These are phyloP conservation scores for Periophthalmodon schlosseri DNA, from an alignment of 2,113 vertebrate genomes.

Conservation along the genomic window DNA sequence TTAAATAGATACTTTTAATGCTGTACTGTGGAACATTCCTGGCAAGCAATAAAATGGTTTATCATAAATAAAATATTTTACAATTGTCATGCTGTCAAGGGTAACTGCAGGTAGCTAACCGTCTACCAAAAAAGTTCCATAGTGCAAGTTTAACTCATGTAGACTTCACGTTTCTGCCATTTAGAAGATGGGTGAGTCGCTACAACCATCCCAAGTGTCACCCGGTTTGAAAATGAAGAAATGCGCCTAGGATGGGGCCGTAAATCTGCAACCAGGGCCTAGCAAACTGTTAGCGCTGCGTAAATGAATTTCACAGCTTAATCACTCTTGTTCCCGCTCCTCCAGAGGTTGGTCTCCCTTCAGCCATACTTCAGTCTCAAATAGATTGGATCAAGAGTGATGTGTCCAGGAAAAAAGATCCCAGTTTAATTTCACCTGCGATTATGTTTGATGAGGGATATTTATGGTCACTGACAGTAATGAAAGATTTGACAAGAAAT, in stretches of 20 bases:
- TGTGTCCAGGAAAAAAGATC: slow-evolving; percentile 37
- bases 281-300: slow-evolving; percentile 20
- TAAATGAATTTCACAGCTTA: slow-evolving; percentile 53
- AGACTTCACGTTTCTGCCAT: slow-evolving; percentile 17
- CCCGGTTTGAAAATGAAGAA: slow-evolving; percentile 52
- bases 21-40: too few relatives aligned
- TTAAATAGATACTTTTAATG: too few relatives aligned
- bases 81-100: too few relatives aligned
- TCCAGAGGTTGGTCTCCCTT: slow-evolving; percentile 79
- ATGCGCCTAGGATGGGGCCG: slow-evolving; percentile 20
- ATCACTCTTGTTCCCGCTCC: slow-evolving; percentile 51
- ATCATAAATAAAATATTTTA: too few relatives aligned
- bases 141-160: too few relatives aligned
- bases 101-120: too few relatives aligned
- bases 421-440: slow-evolving; percentile 18
- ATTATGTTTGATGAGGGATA: slow-evolving; percentile 29
- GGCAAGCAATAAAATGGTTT: too few relatives aligned
- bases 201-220: slow-evolving; percentile 35
- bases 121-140: too few relatives aligned
- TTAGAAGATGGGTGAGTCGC: slow-evolving; percentile 38
- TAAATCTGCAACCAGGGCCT: slow-evolving; percentile 49
- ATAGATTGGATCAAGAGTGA: slow-evolving; percentile 82
- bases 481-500: slow-evolving; percentile 25
- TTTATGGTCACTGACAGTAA: slow-evolving; percentile 41
- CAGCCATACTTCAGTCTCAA: slow-evolving; percentile 80